Conservation (phyloP, 2,113 vertebrate genomes). For the Cyrtonyx montezumae region DNA sequence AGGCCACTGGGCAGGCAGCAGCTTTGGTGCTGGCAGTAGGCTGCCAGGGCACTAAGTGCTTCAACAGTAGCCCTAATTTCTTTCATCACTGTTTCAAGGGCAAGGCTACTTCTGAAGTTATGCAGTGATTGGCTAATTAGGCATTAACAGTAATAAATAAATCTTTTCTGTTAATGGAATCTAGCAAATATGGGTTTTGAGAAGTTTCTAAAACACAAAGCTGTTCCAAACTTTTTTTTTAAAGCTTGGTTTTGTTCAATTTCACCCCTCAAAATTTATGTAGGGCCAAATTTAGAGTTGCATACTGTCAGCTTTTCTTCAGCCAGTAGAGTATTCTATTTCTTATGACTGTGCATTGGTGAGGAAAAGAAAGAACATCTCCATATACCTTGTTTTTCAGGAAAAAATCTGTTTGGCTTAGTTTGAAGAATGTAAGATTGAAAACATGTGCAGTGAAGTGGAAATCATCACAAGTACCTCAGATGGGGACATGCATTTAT, state of each 20-base stretch:
- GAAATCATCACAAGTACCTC: slow-evolving; percentile 55
- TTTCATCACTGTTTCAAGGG: neutral
- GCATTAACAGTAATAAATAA: neutral
- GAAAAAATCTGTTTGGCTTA: slow-evolving; percentile 29
- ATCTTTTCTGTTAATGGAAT: neutral
- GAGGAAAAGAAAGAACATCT: neutral
- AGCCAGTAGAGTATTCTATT: neutral
- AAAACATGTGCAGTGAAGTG: slow-evolving; percentile 45
- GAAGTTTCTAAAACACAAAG: neutral
- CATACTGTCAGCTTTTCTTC: neutral
- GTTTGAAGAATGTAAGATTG: slow-evolving; percentile 30
- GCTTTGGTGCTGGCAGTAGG: neutral
- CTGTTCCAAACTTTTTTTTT: neutral
- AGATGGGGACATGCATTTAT: slow-evolving; percentile 45
- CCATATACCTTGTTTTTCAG: slow-evolving; percentile 43
- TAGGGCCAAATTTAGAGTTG: neutral
- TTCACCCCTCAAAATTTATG: neutral
- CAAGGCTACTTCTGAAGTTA: neutral
- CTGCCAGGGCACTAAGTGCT: neutral
- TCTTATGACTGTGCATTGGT: fast-evolving
- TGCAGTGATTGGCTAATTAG: neutral
- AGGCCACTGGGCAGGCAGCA: neutral
- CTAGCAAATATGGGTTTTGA: neutral
- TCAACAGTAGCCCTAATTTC: neutral
- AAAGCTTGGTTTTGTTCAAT: neutral